Base-by-base conservation (phyloP, 2,888 invertebrate species). In the Strigamia maritima region DNA sequence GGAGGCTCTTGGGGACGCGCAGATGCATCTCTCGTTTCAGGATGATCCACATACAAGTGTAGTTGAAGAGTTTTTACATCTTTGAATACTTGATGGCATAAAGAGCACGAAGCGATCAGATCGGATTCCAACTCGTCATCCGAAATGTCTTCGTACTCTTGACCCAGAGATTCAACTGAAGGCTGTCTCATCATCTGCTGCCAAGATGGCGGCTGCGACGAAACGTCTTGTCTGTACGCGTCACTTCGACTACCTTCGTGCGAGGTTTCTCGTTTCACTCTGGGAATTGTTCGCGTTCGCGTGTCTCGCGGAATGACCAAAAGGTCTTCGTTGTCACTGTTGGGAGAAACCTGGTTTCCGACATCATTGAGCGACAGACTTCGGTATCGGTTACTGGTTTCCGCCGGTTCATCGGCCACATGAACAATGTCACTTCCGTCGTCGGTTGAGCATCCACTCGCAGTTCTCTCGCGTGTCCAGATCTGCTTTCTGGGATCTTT, bases 11-110 rank as follows among this genome's bases (percentile, higher is more conserved):
- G 60, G 7, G 60, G 60, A 4, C 60, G 60, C 65, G 78, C 19
- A 76, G 80, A 31, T 26, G 24, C 40, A 19, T 78, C 78, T 78
- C 80, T 75, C 79, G 60, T 24, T 35, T 81, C 80, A 24, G 80
- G 60, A 79, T 84, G 84, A 75, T 84, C 84, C 76, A 83, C 81
- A 78, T 84, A 83, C 10, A 83, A 79, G 78, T 84, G 84, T 49
- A 84, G 81, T 79, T 84, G 84, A 31, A 84, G 82, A 65, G 82
- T 82, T 77, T 83, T 83, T 49, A 83, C 81, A 78, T 81, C 83
- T 80, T 83, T 82, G 78, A 84, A 83, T n/a, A 81, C 79, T 78
- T 81, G 81, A 2, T 82, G 82, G 82, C 85, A 85, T n/a, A 83
- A 31, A 31, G 82, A 81, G 79, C 85, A 85, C 38, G 70, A n/a